A percentile compares a stretch with the other conserved stretches of the same genome.
phyloP scores from a whole-genome alignment of 2,888 invertebrate genomes.

The Ennomos quercinarius region DNA sequence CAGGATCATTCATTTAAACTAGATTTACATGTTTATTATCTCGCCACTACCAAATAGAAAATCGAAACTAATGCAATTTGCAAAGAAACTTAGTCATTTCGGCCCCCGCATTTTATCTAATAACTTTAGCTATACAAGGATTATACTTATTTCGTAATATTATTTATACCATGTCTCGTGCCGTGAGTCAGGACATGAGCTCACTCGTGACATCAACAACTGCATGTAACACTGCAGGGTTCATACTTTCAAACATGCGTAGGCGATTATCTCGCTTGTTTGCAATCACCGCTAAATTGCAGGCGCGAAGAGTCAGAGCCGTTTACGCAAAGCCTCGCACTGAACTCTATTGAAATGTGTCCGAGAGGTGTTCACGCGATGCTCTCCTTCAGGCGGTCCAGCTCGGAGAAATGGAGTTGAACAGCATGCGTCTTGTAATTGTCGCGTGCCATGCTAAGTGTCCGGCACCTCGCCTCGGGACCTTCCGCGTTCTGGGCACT shows the following conservation, averaged over 20 bases:
- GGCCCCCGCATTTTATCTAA: conserved; percentile 21
- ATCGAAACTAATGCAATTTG: conserved; percentile 12
- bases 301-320: not conserved
- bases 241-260: conserved; percentile 49
- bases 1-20: too few species aligned
- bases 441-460: conserved; percentile 56
- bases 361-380: conserved; percentile 53
- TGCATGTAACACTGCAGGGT: conserved; percentile 48
- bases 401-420: conserved; percentile 35
- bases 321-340: conserved; percentile 13
- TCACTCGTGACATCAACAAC: conserved; percentile 65
- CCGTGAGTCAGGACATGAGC: conserved; percentile 60
- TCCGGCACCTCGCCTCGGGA: conserved; percentile 38
- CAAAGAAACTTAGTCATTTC: conserved; percentile 18
- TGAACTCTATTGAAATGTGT: not conserved
- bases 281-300: conserved; percentile 48
- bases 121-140: conserved; percentile 36
- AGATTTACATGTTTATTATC: not conserved
- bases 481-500: conserved; percentile 38
- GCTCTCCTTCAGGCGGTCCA: conserved; percentile 49
- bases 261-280: conserved; percentile 47
- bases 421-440: conserved; percentile 52
- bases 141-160: conserved; percentile 39
- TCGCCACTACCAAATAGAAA: not conserved
- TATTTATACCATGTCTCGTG: conserved; percentile 24